These are phyloP conservation scores for Parthenolecanium corni DNA, from an alignment of 2,888 invertebrate species.

Conservation along the genomic window DNA sequence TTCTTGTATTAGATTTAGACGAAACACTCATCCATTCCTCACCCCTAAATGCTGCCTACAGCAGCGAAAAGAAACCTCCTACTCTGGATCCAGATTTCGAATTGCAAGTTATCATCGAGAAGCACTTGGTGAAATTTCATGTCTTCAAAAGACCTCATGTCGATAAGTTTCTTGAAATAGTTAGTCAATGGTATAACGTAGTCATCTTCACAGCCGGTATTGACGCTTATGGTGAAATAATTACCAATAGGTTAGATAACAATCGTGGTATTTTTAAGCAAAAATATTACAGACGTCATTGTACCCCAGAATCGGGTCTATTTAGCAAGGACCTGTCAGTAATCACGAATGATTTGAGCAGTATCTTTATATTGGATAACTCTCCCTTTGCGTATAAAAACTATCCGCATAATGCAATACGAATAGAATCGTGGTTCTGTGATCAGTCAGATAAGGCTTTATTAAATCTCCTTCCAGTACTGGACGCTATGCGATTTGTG, in stretches of 20 bases:
- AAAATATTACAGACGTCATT: conserved; percentile 23
- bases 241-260: conserved; percentile 24
- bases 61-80: conserved; percentile 3
- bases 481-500: conserved; percentile 21
- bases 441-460: conserved; percentile 23
- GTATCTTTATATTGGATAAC: conserved; percentile 21
- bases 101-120: conserved; percentile 16
- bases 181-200: conserved; percentile 24
- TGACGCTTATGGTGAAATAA: conserved; percentile 22
- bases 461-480: conserved; percentile 16
- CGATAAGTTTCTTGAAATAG: conserved; percentile 20
- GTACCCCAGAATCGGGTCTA: conserved; percentile 21
- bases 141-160: conserved; percentile 21
- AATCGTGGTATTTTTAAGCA: conserved; percentile 24
- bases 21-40: conserved; percentile 25
- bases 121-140: conserved; percentile 22
- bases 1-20: conserved; percentile 22
- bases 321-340: conserved; percentile 24
- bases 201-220: conserved; percentile 21
- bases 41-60: conserved; percentile 11
- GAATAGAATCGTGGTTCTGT: conserved; percentile 21
- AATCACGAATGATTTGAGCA: conserved; percentile 17
- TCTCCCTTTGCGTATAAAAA: conserved; percentile 21
- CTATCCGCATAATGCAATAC: conserved; percentile 21
- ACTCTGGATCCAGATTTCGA: conserved; percentile 18